Conservation (phyloP, 2,113 vertebrate genomes). For the Rana temporaria region DNA sequence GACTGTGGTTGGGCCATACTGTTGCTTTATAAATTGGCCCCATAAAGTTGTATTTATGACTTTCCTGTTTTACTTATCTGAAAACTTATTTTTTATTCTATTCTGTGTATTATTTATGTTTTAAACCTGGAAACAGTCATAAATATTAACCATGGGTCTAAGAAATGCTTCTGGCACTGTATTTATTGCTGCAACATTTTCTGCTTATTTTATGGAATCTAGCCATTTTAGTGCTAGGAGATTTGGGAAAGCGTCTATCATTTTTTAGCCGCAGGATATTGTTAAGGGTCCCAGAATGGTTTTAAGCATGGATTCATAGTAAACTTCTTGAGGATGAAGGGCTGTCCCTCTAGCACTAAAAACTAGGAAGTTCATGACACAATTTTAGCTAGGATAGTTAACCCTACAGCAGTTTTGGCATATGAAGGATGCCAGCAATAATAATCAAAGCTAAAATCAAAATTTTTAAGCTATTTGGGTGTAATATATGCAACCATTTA, state of each 20-base stretch:
- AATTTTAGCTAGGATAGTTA: neutral
- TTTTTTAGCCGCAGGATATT: neutral
- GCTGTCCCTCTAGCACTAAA: neutral
- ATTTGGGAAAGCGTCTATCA: neutral
- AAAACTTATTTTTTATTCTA: neutral
- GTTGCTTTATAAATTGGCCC: too few relatives aligned
- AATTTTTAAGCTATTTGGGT: too few relatives aligned
- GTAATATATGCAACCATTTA: too few relatives aligned
- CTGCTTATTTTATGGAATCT: neutral
- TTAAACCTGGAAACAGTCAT: neutral
- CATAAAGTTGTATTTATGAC: too few relatives aligned
- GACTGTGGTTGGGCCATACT: too few relatives aligned
- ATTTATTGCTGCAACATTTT: constrained; percentile 1
- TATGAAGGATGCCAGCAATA: too few relatives aligned
- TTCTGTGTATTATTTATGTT: neutral
- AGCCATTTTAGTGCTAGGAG: neutral
- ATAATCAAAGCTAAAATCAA: neutral
- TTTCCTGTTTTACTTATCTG: too few relatives aligned
- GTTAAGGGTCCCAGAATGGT: neutral
- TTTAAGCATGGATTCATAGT: neutral
- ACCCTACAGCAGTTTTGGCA: neutral
- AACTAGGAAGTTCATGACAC: neutral
- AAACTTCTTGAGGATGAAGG: neutral
- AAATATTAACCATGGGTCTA: neutral
- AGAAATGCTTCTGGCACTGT: neutral